phyloP scores from a whole-genome alignment of 2,113 vertebrate genomes.

The Sarotherodon lohbergeri region DNA sequence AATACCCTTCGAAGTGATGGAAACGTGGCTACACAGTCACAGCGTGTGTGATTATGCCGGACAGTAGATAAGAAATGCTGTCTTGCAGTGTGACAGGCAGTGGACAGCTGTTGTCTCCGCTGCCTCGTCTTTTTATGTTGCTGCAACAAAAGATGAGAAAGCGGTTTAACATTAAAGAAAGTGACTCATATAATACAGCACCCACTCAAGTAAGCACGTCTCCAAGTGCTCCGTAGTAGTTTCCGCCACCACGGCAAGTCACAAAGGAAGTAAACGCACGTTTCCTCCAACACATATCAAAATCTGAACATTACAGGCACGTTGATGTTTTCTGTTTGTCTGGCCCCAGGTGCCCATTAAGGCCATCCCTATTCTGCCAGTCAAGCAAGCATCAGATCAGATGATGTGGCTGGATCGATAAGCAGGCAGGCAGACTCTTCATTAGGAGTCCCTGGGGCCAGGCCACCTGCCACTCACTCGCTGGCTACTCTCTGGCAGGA shows the following conservation, averaged over 20 bases:
- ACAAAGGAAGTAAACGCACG: neutral
- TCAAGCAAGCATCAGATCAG: constrained; percentile 51
- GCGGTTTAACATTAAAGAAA: neutral
- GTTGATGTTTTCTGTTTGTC: neutral
- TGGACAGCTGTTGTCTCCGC: constrained; percentile 32
- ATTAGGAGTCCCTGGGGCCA: constrained; percentile 62
- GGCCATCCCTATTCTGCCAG: constrained; percentile 2
- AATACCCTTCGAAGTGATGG: neutral
- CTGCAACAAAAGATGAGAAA: neutral
- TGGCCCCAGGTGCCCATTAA: constrained; percentile 45
- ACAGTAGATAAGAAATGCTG: constrained; percentile 10
- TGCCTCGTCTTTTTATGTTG: neutral
- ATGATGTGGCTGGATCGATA: constrained; percentile 63
- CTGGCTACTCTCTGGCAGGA: constrained; percentile 14
- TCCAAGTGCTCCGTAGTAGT: neutral
- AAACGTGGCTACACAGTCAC: neutral
- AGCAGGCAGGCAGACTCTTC: constrained; percentile 64
- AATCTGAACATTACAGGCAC: neutral
- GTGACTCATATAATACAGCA: neutral
- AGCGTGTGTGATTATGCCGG: neutral
- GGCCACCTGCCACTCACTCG: constrained; percentile 62
- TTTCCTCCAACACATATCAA: neutral
- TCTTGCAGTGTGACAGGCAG: neutral
- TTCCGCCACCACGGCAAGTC: neutral
- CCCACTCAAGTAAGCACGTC: neutral